Base-by-base conservation (phyloP, 2,797 vertebrate species). In the Coluber constrictor region DNA sequence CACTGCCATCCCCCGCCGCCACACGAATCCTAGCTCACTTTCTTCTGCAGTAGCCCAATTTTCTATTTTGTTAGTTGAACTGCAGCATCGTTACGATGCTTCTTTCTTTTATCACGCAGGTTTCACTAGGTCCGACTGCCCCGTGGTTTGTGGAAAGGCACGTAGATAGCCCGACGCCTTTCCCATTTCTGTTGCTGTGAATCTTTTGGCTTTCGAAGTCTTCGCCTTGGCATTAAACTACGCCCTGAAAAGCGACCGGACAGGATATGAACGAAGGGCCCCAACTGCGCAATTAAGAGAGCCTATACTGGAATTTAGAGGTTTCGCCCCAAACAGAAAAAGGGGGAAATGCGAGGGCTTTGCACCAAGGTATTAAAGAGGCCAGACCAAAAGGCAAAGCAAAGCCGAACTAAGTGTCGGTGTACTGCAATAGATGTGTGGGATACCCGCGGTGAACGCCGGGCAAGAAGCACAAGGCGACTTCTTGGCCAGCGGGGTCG, bases 361-460 rank as follows among this genome's bases (percentile, higher is more conserved):
- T 3, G 32, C 15, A 2, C 4, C 27, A 23, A 57, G 4, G 0
- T 20, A 13, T 55, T 27, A 29, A 70, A n/a, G 6, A 47, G 63
- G 18, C 23, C 54, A 4, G 32, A 18, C 7, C 11, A 9, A 57
- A 27, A 10, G 10, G 25, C 16, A 47, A 29, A 13, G 54, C 11
- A 13, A 93, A 20, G 94, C 96, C 96, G 95, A 95, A 96, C 94
- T 91, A 57, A 74, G 97, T 98, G 32, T 37, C 70, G 3, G n/a
- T 37, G 70, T 98, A 96, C 97, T 97, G 98, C 97, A 97, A 97
- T 96, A 97, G 97, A 18, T 9, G n/a, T 37, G 54, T 9, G 54
- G 27, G 25, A 12, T 51, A 54, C 27, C 18, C 43, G 20, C 61
- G 86, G 5, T 4, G n/a, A 18, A 18, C 57, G 47, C n/a, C 1